Base-by-base conservation (phyloP, 2,888 invertebrate genomes). In the Myopa tessellatipennis region DNA sequence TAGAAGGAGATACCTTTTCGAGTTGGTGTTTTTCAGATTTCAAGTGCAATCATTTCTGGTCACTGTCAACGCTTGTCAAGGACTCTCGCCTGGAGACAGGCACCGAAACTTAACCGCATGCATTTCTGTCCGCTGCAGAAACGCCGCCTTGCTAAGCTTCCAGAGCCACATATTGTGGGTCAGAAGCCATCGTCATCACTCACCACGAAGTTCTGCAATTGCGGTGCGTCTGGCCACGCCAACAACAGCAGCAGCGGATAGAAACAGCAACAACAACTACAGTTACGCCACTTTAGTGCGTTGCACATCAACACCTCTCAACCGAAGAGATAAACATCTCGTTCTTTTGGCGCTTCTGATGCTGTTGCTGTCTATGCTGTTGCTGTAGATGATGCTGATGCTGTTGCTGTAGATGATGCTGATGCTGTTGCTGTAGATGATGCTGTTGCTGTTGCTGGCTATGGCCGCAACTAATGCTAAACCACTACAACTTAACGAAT, bases 401-500 rank as follows among this genome's bases (percentile, higher is more conserved):
- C 18, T 69, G 68, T 8, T 16, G 36, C 12, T n/a, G n/a, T n/a
- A n/a, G n/a, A n/a, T n/a, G n/a, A n/a, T n/a, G n/a, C n/a, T 8
- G 68, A 14, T 40, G 18, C 18, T n/a, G 50, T n/a, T 40, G 68
- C 45, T 69, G 67, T n/a, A 16, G 38, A n/a, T 40, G 40, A 12
- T 68, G 40, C 8, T 40, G 38, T 36, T 40, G 12, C 18, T 45
- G 38, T 16, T 50, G 52, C 45, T 50, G 69, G 50, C 26, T 50
- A n/a, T 50, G 36, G 34, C 55, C 50, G 26, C 45, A 61, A 73
- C 73, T 73, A 73, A 73, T 73, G 61, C 61, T 40, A 77, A 75
- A 73, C 79, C 76, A 80, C 79, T 80, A 70, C 73, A 70, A 80
- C 79, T 79, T 79, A 78, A 80, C 79, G 77, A 79, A 78, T 79